Conservation (phyloP, 2,888 invertebrate species). For the Incurvaria masculella region DNA sequence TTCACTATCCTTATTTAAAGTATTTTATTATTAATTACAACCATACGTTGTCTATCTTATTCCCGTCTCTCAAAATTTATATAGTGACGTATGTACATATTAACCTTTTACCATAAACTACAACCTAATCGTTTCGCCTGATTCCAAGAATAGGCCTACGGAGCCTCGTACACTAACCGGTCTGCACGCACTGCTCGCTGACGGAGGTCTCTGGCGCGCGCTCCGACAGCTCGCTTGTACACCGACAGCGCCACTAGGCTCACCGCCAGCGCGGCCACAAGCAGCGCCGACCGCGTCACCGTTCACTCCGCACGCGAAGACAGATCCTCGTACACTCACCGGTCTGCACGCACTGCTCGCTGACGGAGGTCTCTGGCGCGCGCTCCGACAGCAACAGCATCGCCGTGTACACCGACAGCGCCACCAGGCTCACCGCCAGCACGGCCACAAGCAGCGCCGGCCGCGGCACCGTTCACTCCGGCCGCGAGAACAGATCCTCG, state of each 20-base stretch:
- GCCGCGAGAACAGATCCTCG: too few species aligned
- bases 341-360: constrained; percentile 61
- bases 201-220: constrained; percentile 47
- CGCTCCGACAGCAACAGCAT: too few species aligned
- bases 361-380: constrained; percentile 49
- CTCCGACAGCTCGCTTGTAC: constrained; percentile 46
- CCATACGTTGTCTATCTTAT: too few species aligned
- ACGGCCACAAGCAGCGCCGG: constrained; percentile 50
- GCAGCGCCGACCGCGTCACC: constrained; percentile 44
- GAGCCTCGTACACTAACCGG: constrained; percentile 58
- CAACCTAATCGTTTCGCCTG: too few species aligned
- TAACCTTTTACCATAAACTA: too few species aligned
- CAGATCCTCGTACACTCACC: too few species aligned
- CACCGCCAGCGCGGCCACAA: constrained; percentile 48
- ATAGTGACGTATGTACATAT: too few species aligned
- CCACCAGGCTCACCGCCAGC: constrained; percentile 45
- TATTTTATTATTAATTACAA: too few species aligned
- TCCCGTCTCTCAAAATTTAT: too few species aligned
- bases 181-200: constrained; percentile 60
- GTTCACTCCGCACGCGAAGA: too few species aligned
- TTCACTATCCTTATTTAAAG: too few species aligned
- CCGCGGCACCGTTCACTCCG: constrained; percentile 44
- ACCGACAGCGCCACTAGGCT: constrained; percentile 47
- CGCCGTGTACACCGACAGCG: constrained; percentile 46
- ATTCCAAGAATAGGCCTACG: too few species aligned